These are phyloP conservation scores for Glyphotaelius pellucidus DNA, from an alignment of 2,888 invertebrate species.

Conservation along the genomic window DNA sequence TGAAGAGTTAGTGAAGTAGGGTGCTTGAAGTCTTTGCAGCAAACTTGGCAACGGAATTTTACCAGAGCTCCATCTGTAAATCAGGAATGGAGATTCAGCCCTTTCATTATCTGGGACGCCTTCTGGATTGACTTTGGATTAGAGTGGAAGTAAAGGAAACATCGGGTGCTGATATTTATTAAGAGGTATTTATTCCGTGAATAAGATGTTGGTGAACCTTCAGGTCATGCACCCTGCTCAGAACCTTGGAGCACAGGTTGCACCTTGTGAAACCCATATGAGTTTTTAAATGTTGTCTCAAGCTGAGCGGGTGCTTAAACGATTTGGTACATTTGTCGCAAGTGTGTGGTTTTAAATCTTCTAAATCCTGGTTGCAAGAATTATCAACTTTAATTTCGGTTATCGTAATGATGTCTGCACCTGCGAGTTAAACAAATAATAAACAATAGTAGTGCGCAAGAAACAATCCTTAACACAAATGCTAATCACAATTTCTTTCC, in stretches of 20 bases:
- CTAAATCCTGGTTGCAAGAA: slow-evolving; percentile 42
- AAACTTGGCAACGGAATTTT: slow-evolving; percentile 80
- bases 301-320: slow-evolving; percentile 75
- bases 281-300: slow-evolving; percentile 76
- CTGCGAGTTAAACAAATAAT: slow-evolving; percentile 38
- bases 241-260: slow-evolving; percentile 74
- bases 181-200: slow-evolving; percentile 54
- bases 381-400: slow-evolving; percentile 34
- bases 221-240: slow-evolving; percentile 71
- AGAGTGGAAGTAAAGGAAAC: slow-evolving; percentile 30
- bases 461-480: not conserved
- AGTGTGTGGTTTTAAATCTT: slow-evolving; percentile 64
- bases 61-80: slow-evolving; percentile 77
- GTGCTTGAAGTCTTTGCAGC: slow-evolving; percentile 81
- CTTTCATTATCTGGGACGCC: slow-evolving; percentile 16
- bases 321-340: slow-evolving; percentile 74
- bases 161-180: slow-evolving; percentile 16
- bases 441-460: not conserved
- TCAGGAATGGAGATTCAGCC: slow-evolving; percentile 54
- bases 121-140: not conserved
- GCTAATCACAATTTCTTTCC: not conserved
- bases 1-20: slow-evolving; percentile 80
- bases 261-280: slow-evolving; percentile 75
- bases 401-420: slow-evolving; percentile 39
- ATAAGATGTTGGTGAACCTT: slow-evolving; percentile 66